phyloP scores from a whole-genome alignment of 2,113 vertebrate species.

The Scomber japonicus region DNA sequence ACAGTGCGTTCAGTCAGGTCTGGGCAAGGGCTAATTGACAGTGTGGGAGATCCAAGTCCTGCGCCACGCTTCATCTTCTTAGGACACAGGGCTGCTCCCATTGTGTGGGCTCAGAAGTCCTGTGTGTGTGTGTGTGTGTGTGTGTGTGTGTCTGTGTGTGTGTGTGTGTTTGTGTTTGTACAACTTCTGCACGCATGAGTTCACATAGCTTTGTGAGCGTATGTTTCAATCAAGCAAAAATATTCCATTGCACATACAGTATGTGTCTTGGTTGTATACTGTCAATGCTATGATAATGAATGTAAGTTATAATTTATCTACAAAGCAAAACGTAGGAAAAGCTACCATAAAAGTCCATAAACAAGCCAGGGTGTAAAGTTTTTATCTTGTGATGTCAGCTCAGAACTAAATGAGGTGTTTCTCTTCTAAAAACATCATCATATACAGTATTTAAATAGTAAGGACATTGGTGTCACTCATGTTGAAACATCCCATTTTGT shows the following conservation, averaged over 20 bases:
- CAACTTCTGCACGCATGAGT: constrained; percentile 14
- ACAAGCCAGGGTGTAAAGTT: background rate
- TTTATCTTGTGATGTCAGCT: background rate
- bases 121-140: constrained; percentile 19
- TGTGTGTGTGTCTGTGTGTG: constrained; percentile 30
- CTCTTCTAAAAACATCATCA: background rate
- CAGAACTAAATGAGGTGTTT: too few species aligned
- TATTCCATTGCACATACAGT: constrained; percentile 4
- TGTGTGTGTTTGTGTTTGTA: constrained; percentile 33
- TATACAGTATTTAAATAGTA: background rate
- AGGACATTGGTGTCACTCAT: too few species aligned
- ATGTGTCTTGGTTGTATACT: constrained; percentile 1
- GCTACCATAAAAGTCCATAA: background rate
- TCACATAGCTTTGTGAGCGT: constrained; percentile 29
- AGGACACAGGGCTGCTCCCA: constrained; percentile 59
- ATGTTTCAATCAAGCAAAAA: constrained; percentile 30
- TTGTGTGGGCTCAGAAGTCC: constrained; percentile 51
- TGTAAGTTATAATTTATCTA: background rate
- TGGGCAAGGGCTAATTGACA: constrained; percentile 72
- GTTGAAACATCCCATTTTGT: background rate
- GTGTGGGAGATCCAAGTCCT: constrained; percentile 75
- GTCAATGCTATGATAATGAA: background rate
- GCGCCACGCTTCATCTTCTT: constrained; percentile 61
- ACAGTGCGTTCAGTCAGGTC: constrained; percentile 55
- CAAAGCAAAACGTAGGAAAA: background rate